Evolutionary conservation across 2,113 vertebrate genomes (phyloP), one percentile per base, ranked within the genome.

Genomic region (Odocoileus hemionus): DNA sequence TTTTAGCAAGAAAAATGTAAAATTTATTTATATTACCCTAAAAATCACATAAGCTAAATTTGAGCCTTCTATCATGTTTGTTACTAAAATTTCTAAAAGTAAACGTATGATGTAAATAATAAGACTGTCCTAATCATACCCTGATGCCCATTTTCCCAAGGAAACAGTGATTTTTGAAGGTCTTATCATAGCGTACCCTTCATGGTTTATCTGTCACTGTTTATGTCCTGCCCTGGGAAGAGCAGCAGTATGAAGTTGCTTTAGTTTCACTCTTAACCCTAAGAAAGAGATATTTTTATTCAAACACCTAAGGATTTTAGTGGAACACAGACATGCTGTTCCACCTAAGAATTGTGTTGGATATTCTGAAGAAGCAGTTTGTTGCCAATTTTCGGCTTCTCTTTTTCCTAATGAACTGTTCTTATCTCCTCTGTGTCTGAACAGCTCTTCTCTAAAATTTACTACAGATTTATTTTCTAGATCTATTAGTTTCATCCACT

Each of bases 391-490:
- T 80, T 47, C 67, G 78, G 36, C 79, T 95, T 93, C 79, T 96
- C 58, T 97, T 79, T 52, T 87, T 88, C 64, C 33, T 7, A 57
- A 1, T 90, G 80, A 54, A 78, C 95, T 33, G 1, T 90, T 94
- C 47, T 0, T 43, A 11, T 23, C 43, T 82, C 94, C 94, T 91
- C 61, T 36, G 7, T 92, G 8, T 76, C 2, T 39, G 36, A 92
- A 92, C 43, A 15, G 36, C 50, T 93, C 45, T 67, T 94, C 89
- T 96, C 88, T 96, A 28, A 89, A 11, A 23, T 85, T 89, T 93
- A 97, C 89, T 70, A 26, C 52, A 79, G 70, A 83, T 96, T 97
- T 95, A 60, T 0, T 94, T 96, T 97, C 64, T 95, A 87, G 83
- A 47, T 36, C 50, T 30, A 39, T 90, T 94, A 45, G 10, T 86